Conservation (phyloP, 2,113 vertebrate genomes). For the Apodemus speciosus region DNA sequence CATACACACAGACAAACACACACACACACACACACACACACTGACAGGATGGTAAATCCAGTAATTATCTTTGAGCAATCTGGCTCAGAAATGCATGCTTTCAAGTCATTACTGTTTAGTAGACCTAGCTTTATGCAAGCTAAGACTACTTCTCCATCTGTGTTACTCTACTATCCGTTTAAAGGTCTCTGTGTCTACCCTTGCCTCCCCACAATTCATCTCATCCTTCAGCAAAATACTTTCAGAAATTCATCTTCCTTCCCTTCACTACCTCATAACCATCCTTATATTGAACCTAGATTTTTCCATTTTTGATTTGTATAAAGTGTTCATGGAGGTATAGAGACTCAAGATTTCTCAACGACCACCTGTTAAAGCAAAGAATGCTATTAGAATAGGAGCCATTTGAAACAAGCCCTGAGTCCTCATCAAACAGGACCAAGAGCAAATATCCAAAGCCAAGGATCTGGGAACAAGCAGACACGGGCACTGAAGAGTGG, state of each 20-base stretch:
- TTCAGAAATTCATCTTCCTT: not conserved
- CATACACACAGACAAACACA: not conserved
- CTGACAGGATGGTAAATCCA: not conserved
- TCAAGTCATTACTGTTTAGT: not conserved
- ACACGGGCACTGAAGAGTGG: not conserved
- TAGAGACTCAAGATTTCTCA: not conserved
- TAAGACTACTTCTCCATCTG: not conserved
- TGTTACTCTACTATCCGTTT: not conserved
- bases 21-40: not conserved
- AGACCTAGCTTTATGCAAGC: not conserved
- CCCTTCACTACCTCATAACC: not conserved
- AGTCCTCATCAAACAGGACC: not conserved
- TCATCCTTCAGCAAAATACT: not conserved
- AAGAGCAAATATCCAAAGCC: not conserved
- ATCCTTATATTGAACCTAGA: not conserved
- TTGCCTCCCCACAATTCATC: not conserved
- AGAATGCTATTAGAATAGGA: not conserved
- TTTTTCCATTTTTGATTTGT: not conserved
- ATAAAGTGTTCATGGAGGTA: not conserved
- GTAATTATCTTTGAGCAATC: not conserved
- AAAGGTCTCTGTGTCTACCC: constrained; percentile 24
- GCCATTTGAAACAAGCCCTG: not conserved
- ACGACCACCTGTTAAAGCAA: not conserved
- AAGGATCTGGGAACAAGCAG: not conserved
- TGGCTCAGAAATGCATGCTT: not conserved